A percentile compares a stretch with the other conserved stretches of the same genome.
Conservation (phyloP, 2,888 invertebrate species). For the Boloria euphrosyne region DNA sequence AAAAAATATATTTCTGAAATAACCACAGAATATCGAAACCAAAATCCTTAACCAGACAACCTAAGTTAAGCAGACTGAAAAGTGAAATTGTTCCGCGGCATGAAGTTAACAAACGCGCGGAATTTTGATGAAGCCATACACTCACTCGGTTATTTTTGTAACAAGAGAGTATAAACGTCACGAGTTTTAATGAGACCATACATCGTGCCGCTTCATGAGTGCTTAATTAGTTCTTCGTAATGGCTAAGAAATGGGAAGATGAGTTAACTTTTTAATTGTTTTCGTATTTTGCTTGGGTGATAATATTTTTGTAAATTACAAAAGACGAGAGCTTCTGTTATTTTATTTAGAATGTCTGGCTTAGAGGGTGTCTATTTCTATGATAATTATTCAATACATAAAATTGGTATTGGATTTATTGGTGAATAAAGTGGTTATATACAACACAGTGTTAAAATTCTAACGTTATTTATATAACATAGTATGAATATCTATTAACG, state of each 20-base stretch:
- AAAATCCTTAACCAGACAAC: constrained; percentile 34
- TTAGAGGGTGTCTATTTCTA: too few species aligned
- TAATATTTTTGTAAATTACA: not conserved
- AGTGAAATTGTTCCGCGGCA: constrained; percentile 52
- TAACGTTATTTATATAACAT: too few species aligned
- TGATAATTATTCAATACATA: too few species aligned
- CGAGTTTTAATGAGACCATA: constrained; percentile 45
- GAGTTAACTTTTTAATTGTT: constrained; percentile 20
- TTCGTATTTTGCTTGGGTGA: not conserved
- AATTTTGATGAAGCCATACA: constrained; percentile 57
- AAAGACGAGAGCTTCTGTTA: not conserved
- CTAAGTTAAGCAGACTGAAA: constrained; percentile 42
- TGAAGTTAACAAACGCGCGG: constrained; percentile 57
- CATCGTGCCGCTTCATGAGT: constrained; percentile 26
- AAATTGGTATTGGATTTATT: too few species aligned
- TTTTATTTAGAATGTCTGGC: too few species aligned
- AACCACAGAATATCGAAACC: constrained; percentile 30
- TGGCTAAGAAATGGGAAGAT: constrained; percentile 17
- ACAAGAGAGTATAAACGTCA: constrained; percentile 42
- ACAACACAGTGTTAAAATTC: too few species aligned
- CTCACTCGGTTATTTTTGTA: constrained; percentile 52
- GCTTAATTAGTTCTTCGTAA: constrained; percentile 37
- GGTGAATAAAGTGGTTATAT: too few species aligned
- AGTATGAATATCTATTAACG: too few species aligned
- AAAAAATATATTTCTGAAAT: not conserved